Base-by-base conservation (phyloP, 2,888 invertebrate genomes). In the Hydriomena furcata region DNA sequence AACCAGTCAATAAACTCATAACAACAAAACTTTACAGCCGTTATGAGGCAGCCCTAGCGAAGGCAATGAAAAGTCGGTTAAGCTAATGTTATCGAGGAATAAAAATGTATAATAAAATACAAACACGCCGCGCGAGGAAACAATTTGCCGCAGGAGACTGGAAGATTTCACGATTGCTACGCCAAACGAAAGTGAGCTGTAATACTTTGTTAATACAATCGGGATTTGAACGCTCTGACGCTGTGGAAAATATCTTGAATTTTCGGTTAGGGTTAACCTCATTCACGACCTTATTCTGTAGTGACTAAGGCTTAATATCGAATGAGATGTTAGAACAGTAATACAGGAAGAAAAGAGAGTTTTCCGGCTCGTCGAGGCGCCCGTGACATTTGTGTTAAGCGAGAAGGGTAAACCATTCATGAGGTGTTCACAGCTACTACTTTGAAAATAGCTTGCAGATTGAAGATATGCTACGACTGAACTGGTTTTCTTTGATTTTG, bases 31-130 rank as follows among this genome's bases (percentile, higher is more conserved):
- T 63, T 63, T 57, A 63, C 56, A 60, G 53, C 58, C 57, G 52
- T 58, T 60, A 56, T 63, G 75, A 54, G 84, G 56, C 88, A 90
- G 71, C 90, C 90, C 90, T 90, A 84, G 73, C 68, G 52, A 58
- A 82, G 84, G 89, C 89, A 88, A 90, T 90, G 89, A 90, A 90
- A 90, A 90, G 88, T 89, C 89, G 86, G 89, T 90, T 89, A 89
- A 89, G 90, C 89, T 89, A 90, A 90, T 90, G 89, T 90, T 90
- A 90, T 90, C 89, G 89, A 83, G 85, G 82, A 89, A 89, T 90
- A 90, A 90, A 90, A 90, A 89, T 88, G 89, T 90, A 89, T 90
- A 89, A 89, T 90, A 90, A 90, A 90, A 90, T 89, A 89, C 88
- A 87, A 89, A 88, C 89, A 88, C 82, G 85, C 82, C 79, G 84